Base-by-base conservation (phyloP, 2,888 invertebrate genomes). In the Amphipoea lucens region DNA sequence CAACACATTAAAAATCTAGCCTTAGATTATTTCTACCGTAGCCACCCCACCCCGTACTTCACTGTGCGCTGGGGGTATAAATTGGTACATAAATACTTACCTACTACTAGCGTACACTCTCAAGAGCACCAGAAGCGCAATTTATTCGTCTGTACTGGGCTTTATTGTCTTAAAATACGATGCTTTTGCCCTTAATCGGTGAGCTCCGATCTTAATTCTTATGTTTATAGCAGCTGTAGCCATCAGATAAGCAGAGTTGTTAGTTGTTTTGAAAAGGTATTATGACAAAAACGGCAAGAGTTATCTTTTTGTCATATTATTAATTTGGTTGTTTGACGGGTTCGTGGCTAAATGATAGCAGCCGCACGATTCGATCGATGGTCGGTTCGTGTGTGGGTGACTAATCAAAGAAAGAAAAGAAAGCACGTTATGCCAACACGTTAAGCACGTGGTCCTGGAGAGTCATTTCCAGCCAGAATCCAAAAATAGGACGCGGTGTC, bases 131-230 rank as follows among this genome's bases (percentile, higher is more conserved):
- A n/a, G 14, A 73, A 29, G 54, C 45, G 78, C 63, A 73, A 77
- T 86, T 81, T 81, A 86, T 86, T 66, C 20, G 69, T 54, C 68
- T 81, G 68, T 20, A 36, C 67, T 14, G 42, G 14, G 12, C n/a
- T 77, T 84, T 79, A 86, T 75, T 48, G 78, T 66, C 48, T 51
- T 74, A 60, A 76, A 63, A 74, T 82, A 85, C 76, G 74, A 76
- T 63, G 72, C 17, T 66, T 74, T 68, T 76, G 79, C 45, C 36
- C 42, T 73, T 69, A 54, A 82, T 76, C 54, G 45, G 36, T 40
- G 62, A 45, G 6, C 14, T 9, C 20, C 51, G 72, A 23, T 67
- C 40, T 62, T 75, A 68, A 75, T 67, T 62, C 36, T 73, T 68
- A 69, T 70, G 45, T 67, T 69, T 68, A 63, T 63, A 11, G 62